Conservation (phyloP, 2,888 invertebrate genomes). For the Drosophila suboccidentalis region DNA sequence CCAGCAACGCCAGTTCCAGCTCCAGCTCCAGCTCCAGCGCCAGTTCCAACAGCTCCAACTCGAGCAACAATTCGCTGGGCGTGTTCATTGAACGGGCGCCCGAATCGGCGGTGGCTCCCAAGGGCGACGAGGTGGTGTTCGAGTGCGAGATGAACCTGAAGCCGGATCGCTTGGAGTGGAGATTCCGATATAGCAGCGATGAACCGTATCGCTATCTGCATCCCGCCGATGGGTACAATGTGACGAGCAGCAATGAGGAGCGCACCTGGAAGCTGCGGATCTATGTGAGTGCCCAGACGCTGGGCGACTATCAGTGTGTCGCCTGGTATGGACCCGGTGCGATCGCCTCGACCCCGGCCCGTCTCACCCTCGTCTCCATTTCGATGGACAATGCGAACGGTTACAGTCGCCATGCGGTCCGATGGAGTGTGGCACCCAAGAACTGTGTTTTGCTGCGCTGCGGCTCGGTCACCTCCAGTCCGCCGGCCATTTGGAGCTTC, state of each 20-base stretch:
- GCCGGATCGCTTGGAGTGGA: slow-evolving; percentile 92
- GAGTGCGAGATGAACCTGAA: slow-evolving; percentile 93
- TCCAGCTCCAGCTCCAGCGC: background rate
- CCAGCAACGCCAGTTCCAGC: slow-evolving; percentile 12
- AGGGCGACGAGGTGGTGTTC: slow-evolving; percentile 92
- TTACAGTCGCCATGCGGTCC: slow-evolving; percentile 73
- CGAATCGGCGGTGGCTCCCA: slow-evolving; percentile 92
- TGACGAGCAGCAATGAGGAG: slow-evolving; percentile 82
- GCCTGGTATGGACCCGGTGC: slow-evolving; percentile 94
- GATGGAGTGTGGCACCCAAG: slow-evolving; percentile 86
- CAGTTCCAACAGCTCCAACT: slow-evolving; percentile 10
- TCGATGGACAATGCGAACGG: slow-evolving; percentile 83
- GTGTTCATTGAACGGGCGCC: slow-evolving; percentile 91
- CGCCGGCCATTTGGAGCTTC: slow-evolving; percentile 88
- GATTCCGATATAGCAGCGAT: slow-evolving; percentile 87
- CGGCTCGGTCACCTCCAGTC: slow-evolving; percentile 88
- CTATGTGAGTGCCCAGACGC: slow-evolving; percentile 86
- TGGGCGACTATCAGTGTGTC: slow-evolving; percentile 92
- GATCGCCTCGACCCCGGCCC: slow-evolving; percentile 92
- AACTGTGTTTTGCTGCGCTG: slow-evolving; percentile 88
- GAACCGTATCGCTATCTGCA: slow-evolving; percentile 58
- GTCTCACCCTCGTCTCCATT: slow-evolving; percentile 90
- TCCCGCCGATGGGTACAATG: slow-evolving; percentile 79
- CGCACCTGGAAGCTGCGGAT: slow-evolving; percentile 85
- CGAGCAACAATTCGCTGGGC: slow-evolving; percentile 85